Evolutionary conservation across 2,797 vertebrate species (phyloP), one percentile per base, ranked within the genome.

Genomic region (Hypotaenidia okinawae): DNA sequence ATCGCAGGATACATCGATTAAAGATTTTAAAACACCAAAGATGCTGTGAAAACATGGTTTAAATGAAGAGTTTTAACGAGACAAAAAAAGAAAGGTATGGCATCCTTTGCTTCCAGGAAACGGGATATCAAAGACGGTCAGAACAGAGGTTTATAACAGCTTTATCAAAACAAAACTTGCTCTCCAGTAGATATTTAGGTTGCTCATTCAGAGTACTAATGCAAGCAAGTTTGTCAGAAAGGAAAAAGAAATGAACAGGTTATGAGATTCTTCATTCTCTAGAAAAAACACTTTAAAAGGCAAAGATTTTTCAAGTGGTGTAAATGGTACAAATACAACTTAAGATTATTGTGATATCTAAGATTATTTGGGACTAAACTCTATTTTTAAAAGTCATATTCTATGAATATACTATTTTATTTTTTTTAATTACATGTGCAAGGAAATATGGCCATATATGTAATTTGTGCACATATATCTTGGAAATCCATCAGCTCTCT

Each of bases 231-330:
- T 8, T 43, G 13, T 9, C 27, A 84, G 35, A 78, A 87, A 69
- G 5, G 3, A 3, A 30, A 41, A 59, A 49, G 47, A 70, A 39
- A 3, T 9, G 1, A 68, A 2, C 3, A 45, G 11, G 2, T 35
- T 69, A 39, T 55, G 68, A 1, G 0, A 13, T 63, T 4, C 5
- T 75, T 52, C 11, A 55, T 67, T 74, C n/a, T 15, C 14, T 37
- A 63, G n/a, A 8, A 67, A 43, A 87, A 59, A 23, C 6, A 11
- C 5, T 55, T 70, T 1, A 49, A 24, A 76, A 64, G 12, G 11
- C 2, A 66, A 66, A 73, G 37, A 18, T 8, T 23, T 43, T 43
- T 58, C 15, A 45, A 45, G 8, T 28, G 10, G 28, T 16, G 1
- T 8, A 77, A 49, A 41, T 7, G 3, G 4, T 63, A 11, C 16